Percentiles rank a stretch among this genome's conserved stretches.
Conservation (phyloP, 2,888 invertebrate genomes). For the Ceriagrion tenellum region DNA sequence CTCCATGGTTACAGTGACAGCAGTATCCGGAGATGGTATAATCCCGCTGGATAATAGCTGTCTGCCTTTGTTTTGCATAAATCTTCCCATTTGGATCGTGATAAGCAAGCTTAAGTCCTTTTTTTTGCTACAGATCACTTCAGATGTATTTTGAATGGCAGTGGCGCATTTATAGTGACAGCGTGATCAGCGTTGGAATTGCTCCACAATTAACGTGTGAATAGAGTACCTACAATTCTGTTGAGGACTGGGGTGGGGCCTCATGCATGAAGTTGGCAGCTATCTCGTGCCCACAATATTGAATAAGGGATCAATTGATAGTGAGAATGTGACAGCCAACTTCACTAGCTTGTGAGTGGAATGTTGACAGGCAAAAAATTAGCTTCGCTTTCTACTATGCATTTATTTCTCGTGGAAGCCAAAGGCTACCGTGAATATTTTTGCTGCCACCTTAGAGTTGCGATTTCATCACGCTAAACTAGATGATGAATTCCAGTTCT, state of each 20-base stretch:
- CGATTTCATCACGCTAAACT: background rate
- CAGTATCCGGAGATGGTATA: background rate
- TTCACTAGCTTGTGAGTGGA: background rate
- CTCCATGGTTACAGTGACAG: background rate
- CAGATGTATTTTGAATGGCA: background rate
- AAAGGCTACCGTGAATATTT: background rate
- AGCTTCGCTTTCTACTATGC: background rate
- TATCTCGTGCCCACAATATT: background rate
- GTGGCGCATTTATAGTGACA: background rate
- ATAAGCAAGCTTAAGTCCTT: background rate
- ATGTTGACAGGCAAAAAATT: constrained; percentile 22
- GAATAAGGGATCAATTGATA: background rate
- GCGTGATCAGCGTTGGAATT: background rate
- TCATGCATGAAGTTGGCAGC: background rate
- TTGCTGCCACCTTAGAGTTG: background rate
- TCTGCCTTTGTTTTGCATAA: background rate
- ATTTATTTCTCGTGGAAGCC: background rate
- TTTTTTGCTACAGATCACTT: background rate
- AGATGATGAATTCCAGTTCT: background rate
- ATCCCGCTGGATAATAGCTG: background rate
- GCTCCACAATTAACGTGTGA: background rate
- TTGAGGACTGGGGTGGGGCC: background rate
- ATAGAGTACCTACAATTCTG: background rate
- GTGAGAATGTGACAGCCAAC: background rate
- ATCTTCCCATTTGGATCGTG: background rate